Evolutionary conservation across 2,113 vertebrate species (phyloP).

Genomic region (Oreochromis niloticus): DNA sequence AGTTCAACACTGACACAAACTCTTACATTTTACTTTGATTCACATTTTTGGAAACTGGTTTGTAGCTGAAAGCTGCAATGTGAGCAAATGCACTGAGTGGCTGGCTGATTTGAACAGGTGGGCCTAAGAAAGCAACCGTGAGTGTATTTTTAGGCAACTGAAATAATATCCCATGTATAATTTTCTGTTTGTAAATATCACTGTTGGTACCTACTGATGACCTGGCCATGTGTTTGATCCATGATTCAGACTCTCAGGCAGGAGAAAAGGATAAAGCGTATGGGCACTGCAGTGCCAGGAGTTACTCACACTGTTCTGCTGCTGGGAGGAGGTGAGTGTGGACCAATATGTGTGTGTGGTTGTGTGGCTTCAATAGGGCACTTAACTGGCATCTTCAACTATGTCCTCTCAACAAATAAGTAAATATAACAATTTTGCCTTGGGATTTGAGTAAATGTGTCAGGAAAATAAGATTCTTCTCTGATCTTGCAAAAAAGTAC

Average conservation of each 20-base stretch:
- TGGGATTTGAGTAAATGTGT: background rate
- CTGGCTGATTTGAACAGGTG: background rate
- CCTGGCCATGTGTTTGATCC: background rate
- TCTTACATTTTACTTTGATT: background rate
- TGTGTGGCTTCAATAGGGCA: background rate
- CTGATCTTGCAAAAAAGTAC: background rate
- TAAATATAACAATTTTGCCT: background rate
- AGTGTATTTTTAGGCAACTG: background rate
- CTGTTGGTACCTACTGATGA: background rate
- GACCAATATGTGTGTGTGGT: background rate
- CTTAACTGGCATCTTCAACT: background rate
- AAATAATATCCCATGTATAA: background rate
- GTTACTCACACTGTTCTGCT: conserved; percentile 60
- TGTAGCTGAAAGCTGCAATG: background rate
- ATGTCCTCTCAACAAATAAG: background rate
- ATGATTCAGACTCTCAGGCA: conserved; percentile 67
- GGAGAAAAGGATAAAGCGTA: conserved; percentile 63
- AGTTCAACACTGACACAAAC: background rate
- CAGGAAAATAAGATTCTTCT: background rate
- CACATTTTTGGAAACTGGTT: background rate
- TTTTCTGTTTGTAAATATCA: background rate
- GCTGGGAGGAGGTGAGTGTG: conserved; percentile 70
- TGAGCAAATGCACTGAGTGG: background rate
- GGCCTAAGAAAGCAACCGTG: background rate
- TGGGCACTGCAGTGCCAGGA: conserved; percentile 58